These are phyloP conservation scores for Amphimallon solstitiale DNA, from an alignment of 2,888 invertebrate species.

Conservation along the genomic window DNA sequence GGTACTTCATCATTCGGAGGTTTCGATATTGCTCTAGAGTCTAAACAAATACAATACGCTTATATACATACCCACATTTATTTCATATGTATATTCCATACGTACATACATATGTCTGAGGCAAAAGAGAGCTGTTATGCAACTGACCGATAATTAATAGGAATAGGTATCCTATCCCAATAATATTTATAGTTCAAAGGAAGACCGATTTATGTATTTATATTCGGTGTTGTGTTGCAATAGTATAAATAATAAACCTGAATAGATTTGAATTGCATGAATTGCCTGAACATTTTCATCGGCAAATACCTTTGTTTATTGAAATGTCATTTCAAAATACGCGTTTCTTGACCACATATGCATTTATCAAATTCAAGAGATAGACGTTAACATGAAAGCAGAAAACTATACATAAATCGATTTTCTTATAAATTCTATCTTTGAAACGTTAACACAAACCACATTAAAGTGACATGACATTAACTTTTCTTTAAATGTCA, in stretches of 20 bases:
- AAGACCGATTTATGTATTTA: slow-evolving; percentile 4
- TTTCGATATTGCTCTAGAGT: background rate
- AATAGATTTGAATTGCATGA: slow-evolving; percentile 2
- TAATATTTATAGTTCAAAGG: slow-evolving; percentile 19
- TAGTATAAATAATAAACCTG: slow-evolving; percentile 16
- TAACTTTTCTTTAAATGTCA: too few species aligned
- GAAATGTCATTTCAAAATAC: background rate
- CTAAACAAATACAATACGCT: background rate
- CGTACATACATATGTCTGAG: too few species aligned
- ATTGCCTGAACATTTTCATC: too few species aligned
- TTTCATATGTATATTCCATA: background rate
- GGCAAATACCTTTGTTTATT: too few species aligned
- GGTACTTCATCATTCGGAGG: slow-evolving; percentile 1
- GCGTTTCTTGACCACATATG: background rate
- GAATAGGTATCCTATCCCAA: slow-evolving; percentile 9
- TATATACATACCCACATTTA: background rate
- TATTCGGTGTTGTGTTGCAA: slow-evolving; percentile 12
- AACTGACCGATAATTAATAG: slow-evolving; percentile 6
- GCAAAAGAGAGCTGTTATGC: slow-evolving; percentile 6
- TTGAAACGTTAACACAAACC: too few species aligned
- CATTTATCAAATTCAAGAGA: too few species aligned
- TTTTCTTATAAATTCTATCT: too few species aligned
- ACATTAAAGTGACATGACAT: too few species aligned
- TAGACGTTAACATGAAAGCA: too few species aligned
- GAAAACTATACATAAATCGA: too few species aligned